phyloP scores from a whole-genome alignment of 1,140 invertebrate species.

The Popillia japonica region DNA sequence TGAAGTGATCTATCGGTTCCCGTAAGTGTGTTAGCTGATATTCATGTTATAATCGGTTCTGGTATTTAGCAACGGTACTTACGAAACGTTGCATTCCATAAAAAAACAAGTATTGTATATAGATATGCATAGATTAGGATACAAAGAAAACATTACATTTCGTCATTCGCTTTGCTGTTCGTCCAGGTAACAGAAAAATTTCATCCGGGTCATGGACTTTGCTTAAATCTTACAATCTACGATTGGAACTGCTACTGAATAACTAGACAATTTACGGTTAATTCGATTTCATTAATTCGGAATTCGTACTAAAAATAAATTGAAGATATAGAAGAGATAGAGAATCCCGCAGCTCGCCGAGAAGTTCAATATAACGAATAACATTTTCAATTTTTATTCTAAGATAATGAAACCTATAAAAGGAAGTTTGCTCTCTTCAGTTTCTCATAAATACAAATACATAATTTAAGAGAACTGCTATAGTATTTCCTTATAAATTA shows the following conservation, averaged over 20 bases:
- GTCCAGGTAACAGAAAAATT: slow-evolving; percentile 6
- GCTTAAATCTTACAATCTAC: not conserved
- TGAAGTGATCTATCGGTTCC: not conserved
- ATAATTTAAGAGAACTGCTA: too few species aligned
- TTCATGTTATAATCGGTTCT: not conserved
- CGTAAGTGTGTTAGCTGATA: not conserved
- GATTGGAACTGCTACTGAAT: not conserved
- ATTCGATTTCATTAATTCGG: not conserved
- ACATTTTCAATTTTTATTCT: too few species aligned
- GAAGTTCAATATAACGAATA: too few species aligned
- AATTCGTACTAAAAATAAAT: not conserved
- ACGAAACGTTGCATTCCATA: not conserved
- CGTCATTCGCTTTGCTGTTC: not conserved
- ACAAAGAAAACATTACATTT: slow-evolving; percentile 9
- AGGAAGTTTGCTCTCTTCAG: too few species aligned
- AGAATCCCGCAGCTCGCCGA: too few species aligned
- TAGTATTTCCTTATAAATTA: too few species aligned
- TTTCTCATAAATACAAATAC: too few species aligned
- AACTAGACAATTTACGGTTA: not conserved
- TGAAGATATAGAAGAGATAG: too few species aligned
- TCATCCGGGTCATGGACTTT: slow-evolving; percentile 8
- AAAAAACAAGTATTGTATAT: not conserved
- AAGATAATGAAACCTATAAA: too few species aligned
- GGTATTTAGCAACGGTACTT: slow-evolving; percentile 14
- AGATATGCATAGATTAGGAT: not conserved